Evolutionary conservation across 1,140 invertebrate genomes (phyloP).

Genomic region (Scaptomyza montana): DNA sequence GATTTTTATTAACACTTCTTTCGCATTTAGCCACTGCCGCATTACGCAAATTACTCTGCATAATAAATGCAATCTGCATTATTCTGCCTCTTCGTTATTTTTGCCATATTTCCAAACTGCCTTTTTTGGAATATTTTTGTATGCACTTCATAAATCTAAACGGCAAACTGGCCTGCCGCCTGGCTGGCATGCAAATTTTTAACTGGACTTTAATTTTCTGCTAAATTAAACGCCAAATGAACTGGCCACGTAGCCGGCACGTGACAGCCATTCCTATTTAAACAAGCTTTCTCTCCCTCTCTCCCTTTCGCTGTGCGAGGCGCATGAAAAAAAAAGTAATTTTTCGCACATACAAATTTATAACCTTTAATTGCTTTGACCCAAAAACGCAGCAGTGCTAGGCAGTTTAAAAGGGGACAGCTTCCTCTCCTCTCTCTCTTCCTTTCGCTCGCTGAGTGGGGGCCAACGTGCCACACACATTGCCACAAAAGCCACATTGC

Average conservation of each 20-base stretch:
- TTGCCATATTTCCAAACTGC: not conserved
- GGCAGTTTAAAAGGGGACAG: not conserved
- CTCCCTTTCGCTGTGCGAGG: not conserved
- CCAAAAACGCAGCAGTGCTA: slow-evolving; percentile 69
- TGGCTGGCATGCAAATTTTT: slow-evolving; percentile 71
- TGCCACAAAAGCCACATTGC: slow-evolving; percentile 72
- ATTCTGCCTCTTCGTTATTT: no score
- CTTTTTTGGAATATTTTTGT: slow-evolving; percentile 11
- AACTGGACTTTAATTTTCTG: slow-evolving; percentile 80
- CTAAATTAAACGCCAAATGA: slow-evolving; percentile 79
- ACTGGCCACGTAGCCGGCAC: slow-evolving; percentile 57
- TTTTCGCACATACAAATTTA: slow-evolving; percentile 75
- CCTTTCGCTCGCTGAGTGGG: no score
- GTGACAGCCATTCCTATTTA: slow-evolving; percentile 44
- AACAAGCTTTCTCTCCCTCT: slow-evolving; percentile 12
- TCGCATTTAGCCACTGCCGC: not conserved
- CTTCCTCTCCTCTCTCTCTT: no score
- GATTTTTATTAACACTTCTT: no score
- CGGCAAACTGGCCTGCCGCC: slow-evolving; percentile 48
- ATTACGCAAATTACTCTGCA: not conserved
- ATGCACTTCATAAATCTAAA: slow-evolving; percentile 63
- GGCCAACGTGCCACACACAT: slow-evolving; percentile 15
- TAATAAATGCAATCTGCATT: slow-evolving; percentile 6
- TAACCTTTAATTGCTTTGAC: slow-evolving; percentile 83
- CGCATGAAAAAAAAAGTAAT: slow-evolving; percentile 52